These are phyloP conservation scores for Indri indri DNA, from an alignment of 2,113 vertebrate genomes.

Conservation along the genomic window DNA sequence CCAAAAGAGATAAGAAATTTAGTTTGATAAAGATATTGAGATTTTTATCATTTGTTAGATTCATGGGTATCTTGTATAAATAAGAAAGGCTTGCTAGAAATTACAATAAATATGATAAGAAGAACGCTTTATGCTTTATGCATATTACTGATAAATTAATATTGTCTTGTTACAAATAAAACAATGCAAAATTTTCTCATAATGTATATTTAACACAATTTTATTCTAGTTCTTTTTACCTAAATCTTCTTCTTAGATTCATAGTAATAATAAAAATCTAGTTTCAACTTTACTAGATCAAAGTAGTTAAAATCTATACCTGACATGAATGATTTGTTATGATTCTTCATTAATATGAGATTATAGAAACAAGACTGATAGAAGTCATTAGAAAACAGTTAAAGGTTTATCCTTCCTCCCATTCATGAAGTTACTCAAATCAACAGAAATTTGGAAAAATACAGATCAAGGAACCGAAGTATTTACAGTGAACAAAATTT, in stretches of 20 bases:
- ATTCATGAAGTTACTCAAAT: neutral
- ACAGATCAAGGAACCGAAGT: neutral
- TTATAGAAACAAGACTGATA: neutral
- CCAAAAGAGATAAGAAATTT: neutral
- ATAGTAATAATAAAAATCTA: neutral
- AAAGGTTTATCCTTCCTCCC: neutral
- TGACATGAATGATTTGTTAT: neutral
- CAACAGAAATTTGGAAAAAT: neutral
- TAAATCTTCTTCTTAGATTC: neutral
- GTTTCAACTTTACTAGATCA: neutral
- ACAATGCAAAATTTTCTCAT: neutral
- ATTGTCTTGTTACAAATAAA: neutral
- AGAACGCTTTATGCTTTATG: neutral
- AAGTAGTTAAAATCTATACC: neutral
- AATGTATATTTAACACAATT: neutral
- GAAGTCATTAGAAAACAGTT: neutral
- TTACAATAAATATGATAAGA: neutral
- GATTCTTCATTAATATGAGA: neutral
- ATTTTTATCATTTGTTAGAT: neutral
- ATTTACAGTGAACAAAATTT: neutral
- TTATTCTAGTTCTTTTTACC: neutral
- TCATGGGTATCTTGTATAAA: slow-evolving; percentile 9
- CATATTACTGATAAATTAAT: neutral
- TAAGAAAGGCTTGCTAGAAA: neutral
- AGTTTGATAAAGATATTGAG: slow-evolving; percentile 1